Evolutionary conservation across 2,888 invertebrate genomes (phyloP).

Genomic region (Tetragonisca angustula): DNA sequence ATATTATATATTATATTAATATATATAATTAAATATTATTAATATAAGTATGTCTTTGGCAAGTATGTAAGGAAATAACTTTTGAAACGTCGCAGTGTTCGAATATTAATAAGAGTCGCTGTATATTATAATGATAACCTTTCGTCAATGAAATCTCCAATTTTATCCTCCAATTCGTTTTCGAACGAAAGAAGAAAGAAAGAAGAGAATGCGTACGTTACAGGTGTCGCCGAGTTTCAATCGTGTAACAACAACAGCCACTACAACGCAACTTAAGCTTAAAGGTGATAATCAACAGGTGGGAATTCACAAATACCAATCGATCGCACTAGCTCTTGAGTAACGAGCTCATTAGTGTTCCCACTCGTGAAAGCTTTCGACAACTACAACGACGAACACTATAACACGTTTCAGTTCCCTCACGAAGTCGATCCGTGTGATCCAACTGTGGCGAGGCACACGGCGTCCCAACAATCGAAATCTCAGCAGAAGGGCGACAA

Average conservation of each 20-base stretch:
- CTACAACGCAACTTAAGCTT: conserved; percentile 72
- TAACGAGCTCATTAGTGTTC: not conserved
- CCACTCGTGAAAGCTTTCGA: not conserved
- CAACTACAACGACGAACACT: not conserved
- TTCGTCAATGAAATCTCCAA: not conserved
- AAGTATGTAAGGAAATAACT: too few species aligned
- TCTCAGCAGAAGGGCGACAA: conserved; percentile 69
- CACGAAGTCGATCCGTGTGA: conserved; percentile 79
- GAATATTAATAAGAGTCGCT: not conserved
- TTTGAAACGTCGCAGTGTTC: too few species aligned
- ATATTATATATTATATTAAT: too few species aligned
- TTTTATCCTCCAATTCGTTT: not conserved
- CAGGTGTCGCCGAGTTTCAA: conserved; percentile 65
- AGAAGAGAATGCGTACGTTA: conserved; percentile 1
- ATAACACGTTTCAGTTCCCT: conserved; percentile 63
- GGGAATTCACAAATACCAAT: not conserved
- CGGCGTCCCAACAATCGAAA: conserved; percentile 37
- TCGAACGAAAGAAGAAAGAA: not conserved
- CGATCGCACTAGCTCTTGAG: not conserved
- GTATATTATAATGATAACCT: not conserved
- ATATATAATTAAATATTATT: too few species aligned
- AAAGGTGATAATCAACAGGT: conserved; percentile 56
- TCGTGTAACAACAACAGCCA: conserved; percentile 65
- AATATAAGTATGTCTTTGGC: too few species aligned
- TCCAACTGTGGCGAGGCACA: conserved; percentile 63